Percentiles rank a stretch among this genome's conserved stretches.
Evolutionary conservation across 2,113 vertebrate genomes (phyloP).

Genomic region (Saguinus imperator): DNA sequence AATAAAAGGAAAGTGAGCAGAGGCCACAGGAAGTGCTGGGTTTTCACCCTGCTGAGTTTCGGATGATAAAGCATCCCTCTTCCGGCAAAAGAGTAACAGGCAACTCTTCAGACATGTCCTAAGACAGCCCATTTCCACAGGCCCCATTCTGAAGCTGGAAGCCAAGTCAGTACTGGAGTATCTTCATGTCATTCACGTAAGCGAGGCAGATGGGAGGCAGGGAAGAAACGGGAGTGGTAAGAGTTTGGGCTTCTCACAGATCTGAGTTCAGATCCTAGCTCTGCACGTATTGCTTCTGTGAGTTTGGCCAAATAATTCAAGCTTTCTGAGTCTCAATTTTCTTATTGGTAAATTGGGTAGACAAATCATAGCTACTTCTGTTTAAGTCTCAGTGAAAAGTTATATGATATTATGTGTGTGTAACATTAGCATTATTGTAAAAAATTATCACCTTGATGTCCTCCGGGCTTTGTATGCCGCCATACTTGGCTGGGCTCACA

Average conservation of each 20-base stretch:
- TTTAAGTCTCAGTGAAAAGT: not conserved
- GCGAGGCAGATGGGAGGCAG: not conserved
- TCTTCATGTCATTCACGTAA: not conserved
- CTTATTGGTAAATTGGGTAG: not conserved
- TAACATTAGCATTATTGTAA: not conserved
- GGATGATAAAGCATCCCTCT: not conserved
- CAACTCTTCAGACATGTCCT: not conserved
- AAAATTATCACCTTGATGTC: not conserved
- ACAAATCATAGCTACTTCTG: not conserved
- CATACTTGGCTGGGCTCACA: not conserved
- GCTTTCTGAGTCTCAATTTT: not conserved
- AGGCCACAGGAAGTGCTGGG: not conserved
- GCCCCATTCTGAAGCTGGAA: not conserved
- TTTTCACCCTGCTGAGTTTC: not conserved
- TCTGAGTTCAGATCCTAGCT: not conserved
- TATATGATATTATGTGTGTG: not conserved
- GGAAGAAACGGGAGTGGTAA: not conserved
- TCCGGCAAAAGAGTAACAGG: not conserved
- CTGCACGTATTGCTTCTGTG: not conserved
- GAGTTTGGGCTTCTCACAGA: not conserved
- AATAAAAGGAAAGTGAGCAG: not conserved
- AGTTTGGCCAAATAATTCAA: not conserved
- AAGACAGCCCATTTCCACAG: not conserved
- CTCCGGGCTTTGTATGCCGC: not conserved
- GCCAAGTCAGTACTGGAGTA: not conserved